These are phyloP conservation scores for Melanotaenia trifasciata DNA, from an alignment of 2,797 vertebrate species.

Conservation along the genomic window DNA sequence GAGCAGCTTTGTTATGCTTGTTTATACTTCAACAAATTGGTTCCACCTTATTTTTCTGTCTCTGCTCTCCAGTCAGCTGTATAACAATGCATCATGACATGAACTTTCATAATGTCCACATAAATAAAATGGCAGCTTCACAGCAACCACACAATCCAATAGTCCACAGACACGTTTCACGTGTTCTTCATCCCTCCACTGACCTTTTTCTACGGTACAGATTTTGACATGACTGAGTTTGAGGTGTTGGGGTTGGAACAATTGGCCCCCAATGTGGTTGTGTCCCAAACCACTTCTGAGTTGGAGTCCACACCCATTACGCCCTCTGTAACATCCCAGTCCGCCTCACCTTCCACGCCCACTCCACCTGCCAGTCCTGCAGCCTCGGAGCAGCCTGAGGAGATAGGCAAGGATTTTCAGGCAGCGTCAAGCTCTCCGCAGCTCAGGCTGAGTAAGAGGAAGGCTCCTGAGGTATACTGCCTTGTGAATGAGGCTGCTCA, in stretches of 20 bases:
- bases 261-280: conserved; percentile 64
- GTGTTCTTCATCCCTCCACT: conserved; percentile 40
- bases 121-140: background rate
- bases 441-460: conserved; percentile 82
- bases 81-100: conserved; percentile 10
- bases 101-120: conserved; percentile 12
- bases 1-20: conserved; percentile 20
- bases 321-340: conserved; percentile 49
- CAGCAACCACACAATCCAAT: conserved; percentile 30
- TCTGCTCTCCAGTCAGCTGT: conserved; percentile 27
- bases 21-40: conserved; percentile 39
- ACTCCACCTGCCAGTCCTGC: conserved; percentile 55
- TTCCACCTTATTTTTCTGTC: background rate
- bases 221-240: conserved; percentile 84
- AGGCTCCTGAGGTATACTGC: conserved; percentile 85
- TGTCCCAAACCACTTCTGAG: conserved; percentile 58
- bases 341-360: conserved; percentile 55
- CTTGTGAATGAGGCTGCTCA: conserved; percentile 58
- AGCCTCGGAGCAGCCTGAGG: conserved; percentile 63
- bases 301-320: conserved; percentile 51
- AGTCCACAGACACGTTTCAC: conserved; percentile 5
- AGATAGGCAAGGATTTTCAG: conserved; percentile 61
- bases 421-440: conserved; percentile 67
- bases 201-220: conserved; percentile 68
- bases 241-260: conserved; percentile 82